Conservation (phyloP, 2,888 invertebrate species). For the Parnassius mnemosyne region DNA sequence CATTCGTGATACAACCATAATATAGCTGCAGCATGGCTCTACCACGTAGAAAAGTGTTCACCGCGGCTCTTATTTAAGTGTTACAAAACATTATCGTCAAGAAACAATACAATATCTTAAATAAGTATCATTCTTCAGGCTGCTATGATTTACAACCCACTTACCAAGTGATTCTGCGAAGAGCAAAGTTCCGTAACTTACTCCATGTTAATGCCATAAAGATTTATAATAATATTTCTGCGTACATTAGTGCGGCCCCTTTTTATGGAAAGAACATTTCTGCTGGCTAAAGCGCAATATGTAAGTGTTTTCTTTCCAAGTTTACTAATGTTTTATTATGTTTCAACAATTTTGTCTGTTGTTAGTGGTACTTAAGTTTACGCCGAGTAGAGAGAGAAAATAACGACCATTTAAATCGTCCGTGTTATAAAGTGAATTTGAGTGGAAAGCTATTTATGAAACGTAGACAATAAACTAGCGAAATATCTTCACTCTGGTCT, state of each 20-base stretch:
- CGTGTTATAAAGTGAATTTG: constrained; percentile 18
- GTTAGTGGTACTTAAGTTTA: constrained; percentile 18
- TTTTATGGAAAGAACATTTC: constrained; percentile 67
- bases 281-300: constrained; percentile 55
- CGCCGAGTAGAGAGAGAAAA: constrained; percentile 8
- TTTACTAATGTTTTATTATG: constrained; percentile 35
- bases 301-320: constrained; percentile 45
- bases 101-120: constrained; percentile 13
- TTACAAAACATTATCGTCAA: not conserved
- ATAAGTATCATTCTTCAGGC: constrained; percentile 44
- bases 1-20: too few species aligned
- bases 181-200: constrained; percentile 74
- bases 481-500: not conserved
- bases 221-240: constrained; percentile 77
- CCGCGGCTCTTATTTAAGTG: too few species aligned
- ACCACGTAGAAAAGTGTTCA: too few species aligned
- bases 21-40: too few species aligned
- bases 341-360: constrained; percentile 22
- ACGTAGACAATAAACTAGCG: not conserved
- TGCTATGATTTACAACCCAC: constrained; percentile 73
- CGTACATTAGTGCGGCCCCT: constrained; percentile 59
- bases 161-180: constrained; percentile 67
- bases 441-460: constrained; percentile 16
- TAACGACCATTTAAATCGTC: constrained; percentile 21
- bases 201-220: constrained; percentile 77